Percentiles rank a stretch among this genome's conserved stretches.
Conservation (phyloP, 2,797 vertebrate species). For the Propithecus perrieri region DNA sequence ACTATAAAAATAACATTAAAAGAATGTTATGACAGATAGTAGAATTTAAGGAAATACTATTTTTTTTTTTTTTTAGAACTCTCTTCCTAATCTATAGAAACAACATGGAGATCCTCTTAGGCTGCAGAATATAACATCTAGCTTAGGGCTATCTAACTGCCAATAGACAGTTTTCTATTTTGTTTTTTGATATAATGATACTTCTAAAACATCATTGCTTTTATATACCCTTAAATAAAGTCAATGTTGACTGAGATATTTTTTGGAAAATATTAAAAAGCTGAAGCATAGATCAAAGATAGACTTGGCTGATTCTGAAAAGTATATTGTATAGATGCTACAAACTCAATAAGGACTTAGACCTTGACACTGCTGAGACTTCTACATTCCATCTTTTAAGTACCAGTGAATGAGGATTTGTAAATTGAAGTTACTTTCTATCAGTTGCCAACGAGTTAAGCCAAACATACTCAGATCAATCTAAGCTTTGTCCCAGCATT, state of each 20-base stretch:
- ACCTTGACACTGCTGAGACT: neutral
- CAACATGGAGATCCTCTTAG: neutral
- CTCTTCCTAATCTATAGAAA: neutral
- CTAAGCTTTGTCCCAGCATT: neutral
- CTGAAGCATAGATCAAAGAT: neutral
- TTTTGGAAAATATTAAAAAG: constrained; percentile 19
- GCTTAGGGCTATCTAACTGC: neutral
- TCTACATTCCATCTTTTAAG: neutral
- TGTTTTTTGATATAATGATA: neutral
- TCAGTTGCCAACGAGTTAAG: neutral
- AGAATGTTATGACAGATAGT: neutral
- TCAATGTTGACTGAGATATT: neutral
- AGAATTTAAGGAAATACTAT: neutral
- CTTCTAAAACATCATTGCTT: neutral
- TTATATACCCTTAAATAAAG: constrained; percentile 31
- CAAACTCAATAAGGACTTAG: neutral
- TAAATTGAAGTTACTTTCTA: neutral
- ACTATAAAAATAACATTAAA: neutral
- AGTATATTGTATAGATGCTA: neutral
- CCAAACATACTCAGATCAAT: neutral
- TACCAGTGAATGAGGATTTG: neutral
- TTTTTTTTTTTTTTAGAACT: neutral
- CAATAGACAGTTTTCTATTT: neutral
- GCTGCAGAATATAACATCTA: neutral
- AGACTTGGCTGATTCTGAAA: neutral